These are phyloP conservation scores for Actinernus sp. DNA, from an alignment of 92 coral and sea anemone species.

Conservation along the genomic window DNA sequence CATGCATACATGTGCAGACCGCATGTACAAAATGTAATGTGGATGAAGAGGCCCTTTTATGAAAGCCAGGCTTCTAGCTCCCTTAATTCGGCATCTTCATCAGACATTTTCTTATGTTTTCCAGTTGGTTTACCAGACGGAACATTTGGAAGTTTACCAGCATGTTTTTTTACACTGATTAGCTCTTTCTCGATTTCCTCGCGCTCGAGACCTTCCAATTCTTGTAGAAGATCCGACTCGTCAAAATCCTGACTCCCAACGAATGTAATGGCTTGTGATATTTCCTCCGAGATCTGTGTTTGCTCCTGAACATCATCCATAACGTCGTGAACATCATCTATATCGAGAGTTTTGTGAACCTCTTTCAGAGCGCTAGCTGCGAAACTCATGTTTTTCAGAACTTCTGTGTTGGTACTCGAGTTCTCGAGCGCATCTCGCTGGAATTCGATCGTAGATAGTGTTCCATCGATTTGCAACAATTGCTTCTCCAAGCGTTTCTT, in stretches of 20 bases:
- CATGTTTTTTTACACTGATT: conserved; percentile 36
- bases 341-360: conserved; percentile 59
- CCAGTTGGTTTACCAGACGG: conserved; percentile 37
- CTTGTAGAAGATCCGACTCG: conserved; percentile 55
- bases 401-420: conserved; percentile 77
- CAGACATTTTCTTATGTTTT: conserved; percentile 15
- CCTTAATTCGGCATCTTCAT: conserved; percentile 67
- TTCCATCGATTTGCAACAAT: conserved; percentile 78
- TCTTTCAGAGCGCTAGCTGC: conserved; percentile 78
- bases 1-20: background rate
- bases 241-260: conserved; percentile 68
- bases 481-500: conserved; percentile 82
- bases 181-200: conserved; percentile 52
- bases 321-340: conserved; percentile 77
- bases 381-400: conserved; percentile 71
- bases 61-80: conserved; percentile 76
- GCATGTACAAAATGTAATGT: no score
- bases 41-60: background rate
- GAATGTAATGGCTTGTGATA: conserved; percentile 62
- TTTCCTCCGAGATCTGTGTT: conserved; percentile 76
- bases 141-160: conserved; percentile 60
- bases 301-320: conserved; percentile 86
- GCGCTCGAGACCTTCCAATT: conserved; percentile 65
- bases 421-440: conserved; percentile 85
- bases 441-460: conserved; percentile 77